Percentiles rank a stretch among this genome's conserved stretches.
Conservation (phyloP, 2,888 invertebrate genomes). For the Cacoxenus indagator region DNA sequence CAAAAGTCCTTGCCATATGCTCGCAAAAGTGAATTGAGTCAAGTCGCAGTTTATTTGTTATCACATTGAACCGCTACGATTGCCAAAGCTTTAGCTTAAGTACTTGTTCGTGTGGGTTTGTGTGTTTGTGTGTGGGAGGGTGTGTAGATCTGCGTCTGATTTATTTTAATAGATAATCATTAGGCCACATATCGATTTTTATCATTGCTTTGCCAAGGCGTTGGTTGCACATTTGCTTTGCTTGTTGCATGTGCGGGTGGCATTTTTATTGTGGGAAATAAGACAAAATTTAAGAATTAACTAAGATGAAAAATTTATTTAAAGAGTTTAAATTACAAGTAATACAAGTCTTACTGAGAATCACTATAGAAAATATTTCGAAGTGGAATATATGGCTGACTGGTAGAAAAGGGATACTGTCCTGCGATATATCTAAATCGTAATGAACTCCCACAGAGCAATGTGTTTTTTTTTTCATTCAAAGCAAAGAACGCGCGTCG, state of each 20-base stretch:
- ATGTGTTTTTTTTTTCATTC: no score
- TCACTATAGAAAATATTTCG: no score
- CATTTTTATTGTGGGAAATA: no score
- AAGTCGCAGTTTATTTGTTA: conserved; percentile 14
- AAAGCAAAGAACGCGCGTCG: no score
- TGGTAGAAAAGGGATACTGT: no score
- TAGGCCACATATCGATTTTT: conserved; percentile 63
- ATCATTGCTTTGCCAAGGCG: conserved; percentile 30
- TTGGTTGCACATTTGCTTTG: neutral
- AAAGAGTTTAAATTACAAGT: no score
- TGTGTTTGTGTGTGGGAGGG: conserved; percentile 1
- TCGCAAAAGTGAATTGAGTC: neutral
- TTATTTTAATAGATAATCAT: conserved; percentile 68
- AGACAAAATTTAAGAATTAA: no score
- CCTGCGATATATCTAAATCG: no score
- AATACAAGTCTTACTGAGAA: no score
- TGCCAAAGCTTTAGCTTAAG: conserved; percentile 13
- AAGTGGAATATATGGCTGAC: no score
- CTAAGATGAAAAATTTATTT: no score
- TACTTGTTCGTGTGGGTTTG: conserved; percentile 25
- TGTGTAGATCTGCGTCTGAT: conserved; percentile 52
- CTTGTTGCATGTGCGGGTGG: neutral
- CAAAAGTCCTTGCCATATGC: neutral
- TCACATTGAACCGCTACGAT: neutral
- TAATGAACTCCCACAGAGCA: no score